Evolutionary conservation across 2,888 invertebrate genomes (phyloP), one percentile per base, ranked within the genome.

Genomic region (Chrysopilus asiliformis): DNA sequence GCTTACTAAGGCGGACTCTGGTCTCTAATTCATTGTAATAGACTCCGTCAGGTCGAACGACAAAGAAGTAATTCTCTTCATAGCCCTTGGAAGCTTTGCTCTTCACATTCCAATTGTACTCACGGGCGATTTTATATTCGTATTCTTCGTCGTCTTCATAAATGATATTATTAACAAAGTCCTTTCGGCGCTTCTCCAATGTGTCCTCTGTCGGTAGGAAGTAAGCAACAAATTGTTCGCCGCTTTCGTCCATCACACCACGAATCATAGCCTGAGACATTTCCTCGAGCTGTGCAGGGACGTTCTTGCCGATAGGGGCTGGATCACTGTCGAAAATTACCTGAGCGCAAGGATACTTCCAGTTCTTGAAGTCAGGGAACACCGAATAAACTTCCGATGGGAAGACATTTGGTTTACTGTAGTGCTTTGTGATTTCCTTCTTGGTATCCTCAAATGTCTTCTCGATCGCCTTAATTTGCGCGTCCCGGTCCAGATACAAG

Each of bases 191-290:
- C 64, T 97, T 95, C 46, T 76, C 74, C 47, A 95, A 67, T 0
- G 97, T 97, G 8, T 86, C 86, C 25, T 90, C 89, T 0, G 90
- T 84, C 1, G 98, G 98, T 44, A 97, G 66, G 68, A 98, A 99
- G 65, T 98, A 97, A 0, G 95, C 97, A 0, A 98, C 97, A 65
- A 97, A 98, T 63, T 97, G 95, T 64, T 97, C 94, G 15, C 97
- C 95, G 53, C 89, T 91, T 64, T 94, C 93, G 56, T 98, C 97
- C 83, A 94, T 93, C 58, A 98, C 95, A 79, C 97, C 98, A 60
- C 93, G 76, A 66, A 97, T 95, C 91, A 97, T 94, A 52, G 95
- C 97, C 63, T 97, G 94, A 18, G 93, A 93, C 94, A 97, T 95
- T 58, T 94, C 91, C 59, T 95, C 94, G 50, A 89, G 76, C 56